Base-by-base conservation (phyloP, 1,140 invertebrate genomes). In the Pseudomyrmex gracilis region DNA sequence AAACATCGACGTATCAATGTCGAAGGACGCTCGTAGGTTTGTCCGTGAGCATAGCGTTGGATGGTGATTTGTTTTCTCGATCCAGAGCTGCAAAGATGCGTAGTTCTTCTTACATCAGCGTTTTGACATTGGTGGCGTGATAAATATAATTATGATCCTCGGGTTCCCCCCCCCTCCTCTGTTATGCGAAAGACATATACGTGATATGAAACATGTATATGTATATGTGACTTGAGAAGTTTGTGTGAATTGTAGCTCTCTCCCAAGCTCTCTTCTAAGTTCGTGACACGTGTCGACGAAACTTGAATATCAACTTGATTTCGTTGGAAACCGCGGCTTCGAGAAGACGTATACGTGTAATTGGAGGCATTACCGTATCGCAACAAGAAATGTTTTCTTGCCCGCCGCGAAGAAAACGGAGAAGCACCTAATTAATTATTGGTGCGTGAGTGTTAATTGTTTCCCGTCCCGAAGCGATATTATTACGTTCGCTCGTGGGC, bases 1-100 rank as follows among this genome's bases (percentile, higher is more conserved):
- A 57, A 34, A 45, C 71, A 71, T 70, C 84, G 66, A 82, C 71
- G 60, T 85, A 87, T 85, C 82, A 73, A 84, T 77, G 34, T 74
- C 77, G 86, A 88, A 88, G 87, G 86, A 88, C 87, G 24, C 10
- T 47, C 83, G 87, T 87, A 82, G 76, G 71, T 88, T 87, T 87
- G 82, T 70, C 71, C 51, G 15, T 45, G 68, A 84, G 61, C 58
- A 68, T 85, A 22, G 34, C 66, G 8, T 24, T 83, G 73, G 73
- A 34, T 20, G 49, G 58, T 61, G 76, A 85, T 88, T 77, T 73
- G 74, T 85, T 77, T 87, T 24, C 84, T 87, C 60, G 15, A 51
- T 77, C 20, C 20, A 51, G 17, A 84, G 22, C 17, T 24, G 68
- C 45, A n/a, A 7, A 34, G 68, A 63, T 15, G 17, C 10, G 20